Conservation (phyloP, 2,113 vertebrate genomes). For the Progne subis region DNA sequence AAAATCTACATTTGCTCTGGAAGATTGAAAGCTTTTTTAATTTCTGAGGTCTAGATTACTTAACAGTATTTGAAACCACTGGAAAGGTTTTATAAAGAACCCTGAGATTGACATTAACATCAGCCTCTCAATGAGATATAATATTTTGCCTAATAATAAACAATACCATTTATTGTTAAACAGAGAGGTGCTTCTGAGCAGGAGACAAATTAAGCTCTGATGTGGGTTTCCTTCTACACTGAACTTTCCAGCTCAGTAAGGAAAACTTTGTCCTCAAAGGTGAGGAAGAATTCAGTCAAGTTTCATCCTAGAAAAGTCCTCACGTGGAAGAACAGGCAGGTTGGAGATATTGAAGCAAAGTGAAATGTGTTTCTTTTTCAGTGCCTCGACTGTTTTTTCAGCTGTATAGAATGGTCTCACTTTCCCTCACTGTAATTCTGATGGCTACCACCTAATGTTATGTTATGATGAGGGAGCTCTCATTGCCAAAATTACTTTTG, state of each 20-base stretch:
- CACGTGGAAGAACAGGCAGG: not conserved
- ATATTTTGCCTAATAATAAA: not conserved
- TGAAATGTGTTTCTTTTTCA: not conserved
- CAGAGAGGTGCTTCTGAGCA: not conserved
- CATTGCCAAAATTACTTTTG: not conserved
- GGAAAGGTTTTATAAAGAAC: not conserved
- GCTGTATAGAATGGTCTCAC: not conserved
- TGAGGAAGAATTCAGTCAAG: not conserved
- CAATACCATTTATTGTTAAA: not conserved
- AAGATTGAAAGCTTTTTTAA: slow-evolving; percentile 23
- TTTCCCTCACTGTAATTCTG: not conserved
- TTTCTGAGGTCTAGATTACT: not conserved
- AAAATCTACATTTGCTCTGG: slow-evolving; percentile 27
- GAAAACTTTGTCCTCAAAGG: not conserved
- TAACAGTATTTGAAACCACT: not conserved
- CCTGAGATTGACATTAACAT: not conserved
- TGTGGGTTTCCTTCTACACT: not conserved
- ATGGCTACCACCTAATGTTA: not conserved
- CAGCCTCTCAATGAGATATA: not conserved
- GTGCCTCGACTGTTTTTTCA: not conserved
- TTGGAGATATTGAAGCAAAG: accelerated
- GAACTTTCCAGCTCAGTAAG: not conserved
- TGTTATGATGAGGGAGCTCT: not conserved
- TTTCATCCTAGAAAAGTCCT: not conserved
- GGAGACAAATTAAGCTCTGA: not conserved